Conservation (phyloP, 2,888 invertebrate genomes). For the Xestia rhomboidea region DNA sequence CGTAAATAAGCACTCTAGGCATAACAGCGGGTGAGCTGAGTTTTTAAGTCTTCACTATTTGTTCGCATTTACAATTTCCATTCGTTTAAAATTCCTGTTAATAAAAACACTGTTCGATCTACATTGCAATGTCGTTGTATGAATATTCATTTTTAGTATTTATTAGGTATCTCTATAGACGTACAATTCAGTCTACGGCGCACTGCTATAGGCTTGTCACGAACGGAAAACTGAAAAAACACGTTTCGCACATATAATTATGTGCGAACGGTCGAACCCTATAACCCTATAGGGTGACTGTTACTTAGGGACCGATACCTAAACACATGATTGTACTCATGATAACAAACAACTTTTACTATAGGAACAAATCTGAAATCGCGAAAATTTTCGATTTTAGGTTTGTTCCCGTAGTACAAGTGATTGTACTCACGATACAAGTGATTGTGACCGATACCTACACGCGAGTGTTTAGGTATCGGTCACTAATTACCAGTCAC, state of each 20-base stretch:
- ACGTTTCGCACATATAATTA: not conserved
- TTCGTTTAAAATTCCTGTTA: constrained; percentile 36
- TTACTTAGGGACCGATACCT: no score
- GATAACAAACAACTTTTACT: no score
- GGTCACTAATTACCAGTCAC: no score
- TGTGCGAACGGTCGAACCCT: no score
- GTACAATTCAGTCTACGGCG: constrained; percentile 18
- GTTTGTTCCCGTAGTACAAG: no score
- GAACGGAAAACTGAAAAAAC: not conserved
- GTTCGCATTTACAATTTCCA: constrained; percentile 23
- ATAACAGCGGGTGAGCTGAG: not conserved
- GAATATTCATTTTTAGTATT: constrained; percentile 56
- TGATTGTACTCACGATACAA: no score
- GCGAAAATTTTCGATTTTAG: no score
- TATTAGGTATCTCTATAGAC: constrained; percentile 38
- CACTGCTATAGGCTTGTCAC: not conserved
- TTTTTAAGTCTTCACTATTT: constrained; percentile 7
- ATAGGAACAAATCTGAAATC: no score
- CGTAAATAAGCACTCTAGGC: not conserved
- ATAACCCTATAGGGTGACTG: no score
- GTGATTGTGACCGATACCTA: no score
- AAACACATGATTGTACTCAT: no score
- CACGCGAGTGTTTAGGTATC: no score
- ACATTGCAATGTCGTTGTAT: constrained; percentile 36
- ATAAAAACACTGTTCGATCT: constrained; percentile 37